Percentiles rank a stretch among this genome's conserved stretches.
Evolutionary conservation across 2,888 invertebrate genomes (phyloP).

Genomic region (Pyrrhia umbra): DNA sequence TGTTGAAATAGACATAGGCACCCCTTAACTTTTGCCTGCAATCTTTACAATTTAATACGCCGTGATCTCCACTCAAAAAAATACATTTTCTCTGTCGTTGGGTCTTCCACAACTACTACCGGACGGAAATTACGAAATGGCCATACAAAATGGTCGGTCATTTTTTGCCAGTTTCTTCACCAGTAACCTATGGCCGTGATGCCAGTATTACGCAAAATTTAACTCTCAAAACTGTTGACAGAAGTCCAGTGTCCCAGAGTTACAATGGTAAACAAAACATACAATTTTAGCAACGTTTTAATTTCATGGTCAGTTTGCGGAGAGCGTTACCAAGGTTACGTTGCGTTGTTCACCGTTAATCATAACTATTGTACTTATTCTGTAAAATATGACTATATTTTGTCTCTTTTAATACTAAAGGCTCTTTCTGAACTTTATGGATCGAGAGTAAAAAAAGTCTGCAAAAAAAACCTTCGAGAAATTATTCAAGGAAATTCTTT

Average conservation of each 20-base stretch:
- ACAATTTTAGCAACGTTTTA: conserved; percentile 50
- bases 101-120: background rate
- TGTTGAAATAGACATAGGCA: too few relatives aligned
- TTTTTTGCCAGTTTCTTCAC: conserved; percentile 16
- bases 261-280: conserved; percentile 49
- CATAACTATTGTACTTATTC: conserved; percentile 45
- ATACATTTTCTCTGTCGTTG: too few relatives aligned
- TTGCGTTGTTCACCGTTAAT: conserved; percentile 51
- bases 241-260: conserved; percentile 24
- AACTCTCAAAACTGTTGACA: conserved; percentile 2
- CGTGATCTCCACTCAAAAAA: too few relatives aligned
- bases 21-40: too few relatives aligned
- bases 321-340: conserved; percentile 57
- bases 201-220: conserved; percentile 7
- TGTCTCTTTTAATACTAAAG: background rate
- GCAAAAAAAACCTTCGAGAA: too few relatives aligned
- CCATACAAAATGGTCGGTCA: conserved; percentile 15
- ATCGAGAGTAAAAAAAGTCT: too few relatives aligned
- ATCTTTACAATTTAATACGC: too few relatives aligned
- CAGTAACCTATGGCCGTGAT: conserved; percentile 29
- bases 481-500: too few relatives aligned
- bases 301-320: conserved; percentile 63
- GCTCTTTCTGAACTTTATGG: background rate
- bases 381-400: conserved; percentile 31
- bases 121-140: conserved; percentile 29